A percentile compares a stretch with the other conserved stretches of the same genome.
Conservation (phyloP, 2,888 invertebrate genomes). For the Chironomus riparius region DNA sequence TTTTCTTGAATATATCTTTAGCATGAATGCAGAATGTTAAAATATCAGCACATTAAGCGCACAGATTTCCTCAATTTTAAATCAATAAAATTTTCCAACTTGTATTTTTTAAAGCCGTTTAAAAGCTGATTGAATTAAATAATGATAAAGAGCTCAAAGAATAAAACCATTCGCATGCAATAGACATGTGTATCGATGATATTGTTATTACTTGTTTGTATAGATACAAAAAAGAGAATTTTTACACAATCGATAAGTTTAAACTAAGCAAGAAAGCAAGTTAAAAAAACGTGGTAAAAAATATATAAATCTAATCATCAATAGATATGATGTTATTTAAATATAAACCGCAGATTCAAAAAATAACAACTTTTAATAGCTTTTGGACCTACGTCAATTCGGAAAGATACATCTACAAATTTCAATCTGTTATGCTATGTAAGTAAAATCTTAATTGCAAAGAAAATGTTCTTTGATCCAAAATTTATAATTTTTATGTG, state of each 20-base stretch:
- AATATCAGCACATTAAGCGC: too few relatives aligned
- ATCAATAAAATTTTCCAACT: too few relatives aligned
- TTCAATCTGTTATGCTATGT: neutral
- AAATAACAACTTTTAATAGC: neutral
- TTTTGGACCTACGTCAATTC: neutral
- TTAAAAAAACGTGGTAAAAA: neutral
- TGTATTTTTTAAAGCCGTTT: neutral
- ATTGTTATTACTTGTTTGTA: neutral
- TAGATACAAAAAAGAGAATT: neutral
- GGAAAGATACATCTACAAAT: neutral
- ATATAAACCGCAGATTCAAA: too few relatives aligned
- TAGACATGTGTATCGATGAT: neutral
- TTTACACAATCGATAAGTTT: neutral
- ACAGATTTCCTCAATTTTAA: too few relatives aligned
- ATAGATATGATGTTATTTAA: neutral
- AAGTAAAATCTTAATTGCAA: neutral
- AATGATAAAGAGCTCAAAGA: neutral
- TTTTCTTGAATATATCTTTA: too few relatives aligned
- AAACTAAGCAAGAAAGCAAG: too few relatives aligned
- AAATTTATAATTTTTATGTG: neutral
- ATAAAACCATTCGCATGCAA: neutral
- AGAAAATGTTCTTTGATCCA: neutral
- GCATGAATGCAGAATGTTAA: too few relatives aligned
- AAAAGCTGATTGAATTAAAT: neutral
- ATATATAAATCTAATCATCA: neutral